A percentile compares a stretch with the other conserved stretches of the same genome.
Evolutionary conservation across 2,797 vertebrate species (phyloP).

Genomic region (Takifugu ocellatus): DNA sequence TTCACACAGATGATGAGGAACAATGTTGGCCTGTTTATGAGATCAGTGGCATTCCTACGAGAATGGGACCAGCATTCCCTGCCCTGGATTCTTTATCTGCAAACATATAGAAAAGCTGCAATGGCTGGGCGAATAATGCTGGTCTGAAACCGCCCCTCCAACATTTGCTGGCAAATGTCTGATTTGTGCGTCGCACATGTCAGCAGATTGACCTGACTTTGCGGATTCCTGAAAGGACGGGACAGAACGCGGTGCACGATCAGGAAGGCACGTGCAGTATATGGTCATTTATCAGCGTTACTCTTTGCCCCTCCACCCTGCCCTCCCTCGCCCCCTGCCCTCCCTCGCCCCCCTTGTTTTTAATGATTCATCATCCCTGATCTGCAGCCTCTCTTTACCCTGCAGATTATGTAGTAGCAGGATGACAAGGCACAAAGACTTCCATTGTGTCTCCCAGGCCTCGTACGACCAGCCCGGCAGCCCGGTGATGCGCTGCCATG

Average conservation of each 20-base stretch:
- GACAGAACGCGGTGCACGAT: slow-evolving; percentile 21
- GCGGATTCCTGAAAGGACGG: too few species aligned
- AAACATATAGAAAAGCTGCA: too few species aligned
- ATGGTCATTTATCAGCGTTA: slow-evolving; percentile 55
- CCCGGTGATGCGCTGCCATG: slow-evolving; percentile 68
- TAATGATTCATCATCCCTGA: slow-evolving; percentile 66
- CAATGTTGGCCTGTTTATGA: too few species aligned
- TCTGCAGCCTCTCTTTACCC: slow-evolving; percentile 23
- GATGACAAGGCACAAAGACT: slow-evolving; percentile 78
- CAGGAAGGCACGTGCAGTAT: slow-evolving; percentile 15
- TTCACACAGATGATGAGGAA: too few species aligned
- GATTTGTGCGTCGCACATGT: too few species aligned
- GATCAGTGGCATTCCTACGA: too few species aligned
- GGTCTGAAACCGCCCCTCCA: too few species aligned
- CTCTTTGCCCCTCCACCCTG: slow-evolving; percentile 5
- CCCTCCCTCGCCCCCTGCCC: slow-evolving; percentile 18
- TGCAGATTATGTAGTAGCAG: slow-evolving; percentile 64
- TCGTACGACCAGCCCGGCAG: slow-evolving; percentile 68
- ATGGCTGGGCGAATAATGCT: too few species aligned
- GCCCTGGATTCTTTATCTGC: too few species aligned
- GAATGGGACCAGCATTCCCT: too few species aligned
- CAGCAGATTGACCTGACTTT: too few species aligned
- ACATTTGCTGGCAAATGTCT: too few species aligned
- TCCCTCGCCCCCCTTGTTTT: slow-evolving; percentile 50
- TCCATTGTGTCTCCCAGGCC: slow-evolving; percentile 74